Percentiles rank a stretch among this genome's conserved stretches.
Evolutionary conservation across 2,113 vertebrate genomes (phyloP).

Genomic region (Paralichthys olivaceus): DNA sequence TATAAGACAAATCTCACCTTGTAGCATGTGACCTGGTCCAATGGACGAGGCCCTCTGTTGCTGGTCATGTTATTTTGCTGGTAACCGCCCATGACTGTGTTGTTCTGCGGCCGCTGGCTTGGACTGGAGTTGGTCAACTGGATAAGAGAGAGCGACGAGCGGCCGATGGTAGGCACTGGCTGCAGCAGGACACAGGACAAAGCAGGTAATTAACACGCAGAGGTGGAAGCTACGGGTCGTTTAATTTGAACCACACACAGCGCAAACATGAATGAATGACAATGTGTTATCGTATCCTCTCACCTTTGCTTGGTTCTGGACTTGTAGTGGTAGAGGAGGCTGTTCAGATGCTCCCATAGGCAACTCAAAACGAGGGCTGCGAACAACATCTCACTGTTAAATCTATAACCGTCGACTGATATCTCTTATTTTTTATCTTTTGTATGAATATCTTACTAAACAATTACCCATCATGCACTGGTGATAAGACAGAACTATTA

Average conservation of each 20-base stretch:
- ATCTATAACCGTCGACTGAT: neutral
- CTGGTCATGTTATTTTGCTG: constrained; percentile 89
- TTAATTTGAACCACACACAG: no score
- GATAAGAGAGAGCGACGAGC: constrained; percentile 87
- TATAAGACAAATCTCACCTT: constrained; percentile 84
- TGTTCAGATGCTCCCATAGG: constrained; percentile 97
- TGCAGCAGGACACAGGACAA: constrained; percentile 25
- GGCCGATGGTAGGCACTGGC: constrained; percentile 57
- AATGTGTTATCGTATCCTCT: neutral
- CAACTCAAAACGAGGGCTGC: constrained; percentile 96
- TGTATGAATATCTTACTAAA: neutral
- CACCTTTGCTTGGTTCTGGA: constrained; percentile 92
- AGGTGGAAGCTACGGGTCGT: no score
- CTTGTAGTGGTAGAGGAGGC: constrained; percentile 91
- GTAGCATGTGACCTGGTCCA: constrained; percentile 99
- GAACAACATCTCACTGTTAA: constrained; percentile 22
- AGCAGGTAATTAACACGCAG: neutral
- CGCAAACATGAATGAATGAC: neutral
- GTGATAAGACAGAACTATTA: neutral
- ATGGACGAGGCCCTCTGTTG: constrained; percentile 92
- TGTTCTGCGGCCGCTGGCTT: constrained; percentile 88
- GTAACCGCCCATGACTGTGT: constrained; percentile 75
- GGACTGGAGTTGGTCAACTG: constrained; percentile 89
- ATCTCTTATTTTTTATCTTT: neutral
- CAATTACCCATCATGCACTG: neutral